A percentile compares a stretch with the other conserved stretches of the same genome.
Evolutionary conservation across 2,888 invertebrate genomes (phyloP).

Genomic region (Ochropleura leucogaster): DNA sequence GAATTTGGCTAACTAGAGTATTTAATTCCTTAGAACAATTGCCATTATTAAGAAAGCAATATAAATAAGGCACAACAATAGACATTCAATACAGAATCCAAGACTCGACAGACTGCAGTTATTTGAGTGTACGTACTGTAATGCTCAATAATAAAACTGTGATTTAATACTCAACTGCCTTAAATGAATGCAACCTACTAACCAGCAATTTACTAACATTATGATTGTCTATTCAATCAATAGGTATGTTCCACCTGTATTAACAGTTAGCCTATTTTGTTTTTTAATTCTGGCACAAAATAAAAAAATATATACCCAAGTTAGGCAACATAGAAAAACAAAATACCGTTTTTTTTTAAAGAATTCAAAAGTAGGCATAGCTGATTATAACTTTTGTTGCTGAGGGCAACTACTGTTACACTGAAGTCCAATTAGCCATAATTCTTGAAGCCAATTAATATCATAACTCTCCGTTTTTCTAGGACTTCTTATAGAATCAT

Average conservation of each 20-base stretch:
- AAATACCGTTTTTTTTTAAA: too few relatives aligned
- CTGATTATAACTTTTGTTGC: neutral
- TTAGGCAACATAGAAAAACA: too few relatives aligned
- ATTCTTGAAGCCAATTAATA: constrained; percentile 21
- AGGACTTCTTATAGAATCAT: neutral
- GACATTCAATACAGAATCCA: neutral
- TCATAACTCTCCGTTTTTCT: constrained; percentile 12
- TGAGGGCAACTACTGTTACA: neutral
- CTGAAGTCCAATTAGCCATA: constrained; percentile 22
- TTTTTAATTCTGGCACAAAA: too few relatives aligned
- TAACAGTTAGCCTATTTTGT: too few relatives aligned
- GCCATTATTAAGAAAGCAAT: neutral
- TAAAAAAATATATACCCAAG: too few relatives aligned
- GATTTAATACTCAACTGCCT: neutral
- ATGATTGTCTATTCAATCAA: neutral
- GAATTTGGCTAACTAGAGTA: neutral
- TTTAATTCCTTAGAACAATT: neutral
- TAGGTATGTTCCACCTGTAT: neutral
- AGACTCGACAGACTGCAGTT: neutral
- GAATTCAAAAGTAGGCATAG: neutral
- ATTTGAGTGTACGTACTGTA: neutral
- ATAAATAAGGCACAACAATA: neutral
- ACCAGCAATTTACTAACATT: neutral
- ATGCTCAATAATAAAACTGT: neutral
- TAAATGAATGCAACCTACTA: neutral